Percentiles rank a stretch among this genome's conserved stretches.
Conservation (phyloP, 1,140 invertebrate genomes). For the Drosophila nasuta region DNA sequence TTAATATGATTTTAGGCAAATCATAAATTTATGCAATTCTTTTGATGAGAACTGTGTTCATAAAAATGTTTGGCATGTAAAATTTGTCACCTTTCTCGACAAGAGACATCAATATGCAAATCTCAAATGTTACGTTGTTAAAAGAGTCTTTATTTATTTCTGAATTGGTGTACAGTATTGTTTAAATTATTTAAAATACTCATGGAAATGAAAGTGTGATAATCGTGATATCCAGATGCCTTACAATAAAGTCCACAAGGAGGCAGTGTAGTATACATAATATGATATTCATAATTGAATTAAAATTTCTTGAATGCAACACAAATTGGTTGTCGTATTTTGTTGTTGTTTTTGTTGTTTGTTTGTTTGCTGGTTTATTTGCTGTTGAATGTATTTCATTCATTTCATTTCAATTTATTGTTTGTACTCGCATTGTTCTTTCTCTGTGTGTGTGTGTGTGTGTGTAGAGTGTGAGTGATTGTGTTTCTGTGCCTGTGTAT, state of each 20-base stretch:
- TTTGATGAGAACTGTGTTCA: too few relatives aligned
- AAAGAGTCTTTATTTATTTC: too few relatives aligned
- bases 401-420: conserved; percentile 40
- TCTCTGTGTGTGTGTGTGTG: conserved; percentile 9
- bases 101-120: too few relatives aligned
- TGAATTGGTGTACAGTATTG: too few relatives aligned
- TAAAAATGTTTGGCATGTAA: too few relatives aligned
- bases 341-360: conserved; percentile 4
- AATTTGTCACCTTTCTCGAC: too few relatives aligned
- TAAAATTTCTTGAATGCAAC: conserved; percentile 45
- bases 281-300: conserved; percentile 54
- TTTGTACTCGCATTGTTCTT: conserved; percentile 26
- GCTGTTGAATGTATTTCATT: conserved; percentile 11
- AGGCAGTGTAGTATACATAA: not conserved
- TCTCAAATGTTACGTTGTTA: too few relatives aligned
- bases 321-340: conserved; percentile 48
- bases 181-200: too few relatives aligned
- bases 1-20: too few relatives aligned
- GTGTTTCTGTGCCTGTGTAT: conserved; percentile 11
- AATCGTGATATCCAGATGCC: too few relatives aligned
- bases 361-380: conserved; percentile 9
- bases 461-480: not conserved
- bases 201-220: too few relatives aligned
- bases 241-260: not conserved
- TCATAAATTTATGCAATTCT: too few relatives aligned